Percentiles rank a stretch among this genome's conserved stretches.
phyloP scores from a whole-genome alignment of 1,140 invertebrate species.

The Nixonia krombeini region DNA sequence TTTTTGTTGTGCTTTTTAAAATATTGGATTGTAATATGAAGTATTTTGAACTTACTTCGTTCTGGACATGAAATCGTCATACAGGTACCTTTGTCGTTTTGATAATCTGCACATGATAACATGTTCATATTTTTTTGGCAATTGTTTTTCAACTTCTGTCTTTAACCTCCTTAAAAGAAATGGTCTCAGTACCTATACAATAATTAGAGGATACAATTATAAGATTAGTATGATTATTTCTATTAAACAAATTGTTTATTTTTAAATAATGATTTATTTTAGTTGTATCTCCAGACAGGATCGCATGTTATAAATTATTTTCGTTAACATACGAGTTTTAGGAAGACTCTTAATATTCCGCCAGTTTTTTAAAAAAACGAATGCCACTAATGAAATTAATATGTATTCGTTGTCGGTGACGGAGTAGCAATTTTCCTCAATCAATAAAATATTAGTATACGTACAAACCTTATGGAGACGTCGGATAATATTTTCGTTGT shows the following conservation, averaged over 20 bases:
- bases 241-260: no score
- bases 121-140: conserved; percentile 99
- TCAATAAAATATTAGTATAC: conserved; percentile 39
- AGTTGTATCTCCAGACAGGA: conserved; percentile 65
- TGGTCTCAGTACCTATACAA: conserved; percentile 93
- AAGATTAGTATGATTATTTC: no score
- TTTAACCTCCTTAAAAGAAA: conserved; percentile 97
- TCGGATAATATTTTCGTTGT: conserved; percentile 94
- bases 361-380: conserved; percentile 46
- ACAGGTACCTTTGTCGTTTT: conserved; percentile 96
- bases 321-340: conserved; percentile 60
- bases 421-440: conserved; percentile 28
- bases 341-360: conserved; percentile 58
- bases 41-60: conserved; percentile 91
- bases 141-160: conserved; percentile 98
- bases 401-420: conserved; percentile 54
- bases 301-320: conserved; percentile 51
- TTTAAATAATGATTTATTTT: conserved; percentile 39
- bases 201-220: conserved; percentile 26
- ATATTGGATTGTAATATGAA: no score
- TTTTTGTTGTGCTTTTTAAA: no score
- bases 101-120: conserved; percentile 96
- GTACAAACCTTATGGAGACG: conserved; percentile 92
- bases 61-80: conserved; percentile 99
- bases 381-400: conserved; percentile 20